Conservation (phyloP, 2,888 invertebrate genomes). For the Calephelis perditalis region DNA sequence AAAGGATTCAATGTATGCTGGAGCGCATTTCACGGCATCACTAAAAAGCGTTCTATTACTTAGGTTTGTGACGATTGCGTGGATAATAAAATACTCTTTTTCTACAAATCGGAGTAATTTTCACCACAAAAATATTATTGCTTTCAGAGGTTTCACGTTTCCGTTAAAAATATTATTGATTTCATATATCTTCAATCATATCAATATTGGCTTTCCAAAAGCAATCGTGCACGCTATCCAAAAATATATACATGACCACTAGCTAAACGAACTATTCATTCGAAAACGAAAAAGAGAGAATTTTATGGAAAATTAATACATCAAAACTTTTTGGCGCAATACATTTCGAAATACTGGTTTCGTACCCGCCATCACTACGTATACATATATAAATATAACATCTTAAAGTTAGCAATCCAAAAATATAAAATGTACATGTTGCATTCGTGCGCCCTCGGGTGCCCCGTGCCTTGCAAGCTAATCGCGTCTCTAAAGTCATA, state of each 20-base stretch:
- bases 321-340: conserved; percentile 76
- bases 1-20: conserved; percentile 25
- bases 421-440: conserved; percentile 78
- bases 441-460: conserved; percentile 70
- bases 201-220: conserved; percentile 55
- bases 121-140: conserved; percentile 75
- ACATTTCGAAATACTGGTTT: conserved; percentile 73
- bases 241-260: conserved; percentile 76
- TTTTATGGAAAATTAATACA: conserved; percentile 73
- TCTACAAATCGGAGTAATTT: conserved; percentile 53
- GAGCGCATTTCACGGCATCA: conserved; percentile 52
- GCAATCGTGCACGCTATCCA: conserved; percentile 72
- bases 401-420: conserved; percentile 79
- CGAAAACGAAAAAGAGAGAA: conserved; percentile 54
- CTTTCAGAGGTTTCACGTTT: conserved; percentile 65
- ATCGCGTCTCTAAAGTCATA: conserved; percentile 40
- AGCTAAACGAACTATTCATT: conserved; percentile 71
- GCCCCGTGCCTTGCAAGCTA: conserved; percentile 51
- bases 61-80: conserved; percentile 59
- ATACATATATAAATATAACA: conserved; percentile 78
- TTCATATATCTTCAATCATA: conserved; percentile 36
- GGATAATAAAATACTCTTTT: conserved; percentile 67
- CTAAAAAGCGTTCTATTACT: conserved; percentile 61
- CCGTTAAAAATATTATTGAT: conserved; percentile 56
- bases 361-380: conserved; percentile 74